These are phyloP conservation scores for Apodemus speciosus DNA, from an alignment of 2,113 vertebrate genomes.

Conservation along the genomic window DNA sequence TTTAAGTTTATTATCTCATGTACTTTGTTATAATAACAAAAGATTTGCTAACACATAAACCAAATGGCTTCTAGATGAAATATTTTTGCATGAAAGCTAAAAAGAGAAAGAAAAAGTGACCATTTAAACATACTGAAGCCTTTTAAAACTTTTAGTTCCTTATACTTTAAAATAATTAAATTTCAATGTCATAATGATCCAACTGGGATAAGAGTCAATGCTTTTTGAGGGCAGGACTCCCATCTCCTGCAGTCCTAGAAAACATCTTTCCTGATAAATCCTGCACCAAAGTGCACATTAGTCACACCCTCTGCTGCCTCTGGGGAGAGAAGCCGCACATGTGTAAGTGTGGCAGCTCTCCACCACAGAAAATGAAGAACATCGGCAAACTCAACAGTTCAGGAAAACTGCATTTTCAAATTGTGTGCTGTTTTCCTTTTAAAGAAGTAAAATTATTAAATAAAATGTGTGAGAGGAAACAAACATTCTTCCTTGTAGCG, in stretches of 20 bases:
- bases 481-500: slow-evolving; percentile 70
- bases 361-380: slow-evolving; percentile 77
- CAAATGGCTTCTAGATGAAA: slow-evolving; percentile 16
- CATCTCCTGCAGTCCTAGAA: neutral
- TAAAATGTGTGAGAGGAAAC: slow-evolving; percentile 74
- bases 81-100: slow-evolving; percentile 35
- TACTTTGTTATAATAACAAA: neutral
- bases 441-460: slow-evolving; percentile 81
- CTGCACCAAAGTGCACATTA: slow-evolving; percentile 71
- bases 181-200: neutral
- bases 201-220: neutral
- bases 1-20: neutral
- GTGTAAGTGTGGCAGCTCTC: slow-evolving; percentile 79
- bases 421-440: slow-evolving; percentile 76
- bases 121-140: neutral
- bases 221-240: slow-evolving; percentile 65
- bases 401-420: slow-evolving; percentile 79
- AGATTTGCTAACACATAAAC: neutral
- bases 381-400: slow-evolving; percentile 77
- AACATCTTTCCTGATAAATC: slow-evolving; percentile 55
- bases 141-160: slow-evolving; percentile 19
- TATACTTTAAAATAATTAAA: slow-evolving; percentile 36
- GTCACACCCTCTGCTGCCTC: slow-evolving; percentile 78
- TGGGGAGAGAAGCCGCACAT: slow-evolving; percentile 75
- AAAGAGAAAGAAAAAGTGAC: neutral